Evolutionary conservation across 2,888 invertebrate species (phyloP), one percentile per base, ranked within the genome.

Genomic region (Drosophila nr. fundita): DNA sequence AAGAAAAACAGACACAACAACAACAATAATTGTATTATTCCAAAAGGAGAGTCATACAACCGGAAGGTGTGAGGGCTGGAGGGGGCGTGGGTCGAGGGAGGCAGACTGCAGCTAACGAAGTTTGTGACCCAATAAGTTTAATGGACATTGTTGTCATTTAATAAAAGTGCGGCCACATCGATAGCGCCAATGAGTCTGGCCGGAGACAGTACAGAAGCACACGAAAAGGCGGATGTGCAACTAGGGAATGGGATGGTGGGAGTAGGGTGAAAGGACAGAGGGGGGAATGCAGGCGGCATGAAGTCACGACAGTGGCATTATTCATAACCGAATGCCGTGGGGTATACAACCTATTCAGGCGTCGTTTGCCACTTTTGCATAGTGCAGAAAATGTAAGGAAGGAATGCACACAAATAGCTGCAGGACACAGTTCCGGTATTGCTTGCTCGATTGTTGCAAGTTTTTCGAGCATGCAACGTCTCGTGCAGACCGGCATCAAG

Each of bases 111-210:
- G 36, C 49, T 40, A 50, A 48, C 29, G 34, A 55, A 67, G 62
- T 62, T 55, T 54, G 60, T 50, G 58, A 34, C 49, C 52, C 76
- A 80, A 85, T 73, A 79, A 72, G 66, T 83, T 84, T 85, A 81
- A 87, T 85, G 85, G 83, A 80, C 79, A 70, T 66, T 76, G 73
- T 80, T 86, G 83, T 75, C 83, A 76, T 72, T 81, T 71, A 54
- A 62, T 62, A 45, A 78, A 74, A 76, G 60, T 63, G 58, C 38
- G 60, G 66, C 67, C 58, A 68, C 78, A 78, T 76, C 78, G 72
- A 82, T 82, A 82, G 68, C 73, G 73, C 63, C 67, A 64, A 67
- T 40, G 60, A 63, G 79, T 78, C 75, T 73, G 64, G 54, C 61
- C 18, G 45, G 24, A 27, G 52, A 40, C 57, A 55, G 62, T 4